phyloP scores from a whole-genome alignment of 2,797 vertebrate species.

The Danio jaintianensis region DNA sequence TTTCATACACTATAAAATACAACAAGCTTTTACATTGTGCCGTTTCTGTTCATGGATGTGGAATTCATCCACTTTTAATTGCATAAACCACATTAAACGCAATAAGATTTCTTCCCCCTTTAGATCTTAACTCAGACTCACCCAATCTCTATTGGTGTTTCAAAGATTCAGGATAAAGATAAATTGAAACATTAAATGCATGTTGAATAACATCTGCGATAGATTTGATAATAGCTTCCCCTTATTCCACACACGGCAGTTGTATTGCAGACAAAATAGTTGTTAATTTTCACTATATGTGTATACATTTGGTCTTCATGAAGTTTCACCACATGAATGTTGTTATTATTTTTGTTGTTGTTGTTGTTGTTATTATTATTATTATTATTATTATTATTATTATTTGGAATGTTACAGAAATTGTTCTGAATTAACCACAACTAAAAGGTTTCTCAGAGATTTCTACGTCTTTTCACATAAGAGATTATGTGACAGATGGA shows the following conservation, averaged over 20 bases:
- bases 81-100: background rate
- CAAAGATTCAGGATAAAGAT: background rate
- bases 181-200: background rate
- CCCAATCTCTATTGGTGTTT: slow-evolving; percentile 9
- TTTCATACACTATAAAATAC: slow-evolving; percentile 3
- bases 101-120: background rate
- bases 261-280: slow-evolving; percentile 12
- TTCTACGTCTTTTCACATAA: slow-evolving; percentile 26
- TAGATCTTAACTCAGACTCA: background rate
- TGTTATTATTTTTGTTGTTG: background rate
- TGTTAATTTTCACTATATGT: slow-evolving; percentile 30
- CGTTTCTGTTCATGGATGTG: slow-evolving; percentile 19
- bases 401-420: slow-evolving; percentile 47
- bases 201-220: background rate
- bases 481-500: no score
- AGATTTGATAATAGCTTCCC: slow-evolving; percentile 29
- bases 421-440: slow-evolving; percentile 16
- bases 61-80: slow-evolving; percentile 9
- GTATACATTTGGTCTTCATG: slow-evolving; percentile 26
- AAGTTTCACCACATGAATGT: slow-evolving; percentile 52
- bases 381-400: background rate
- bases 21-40: slow-evolving; percentile 36
- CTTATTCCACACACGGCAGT: slow-evolving; percentile 7
- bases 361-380: background rate
- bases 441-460: slow-evolving; percentile 28